These are phyloP conservation scores for Lichenostomus cassidix DNA, from an alignment of 2,113 vertebrate species.

Conservation along the genomic window DNA sequence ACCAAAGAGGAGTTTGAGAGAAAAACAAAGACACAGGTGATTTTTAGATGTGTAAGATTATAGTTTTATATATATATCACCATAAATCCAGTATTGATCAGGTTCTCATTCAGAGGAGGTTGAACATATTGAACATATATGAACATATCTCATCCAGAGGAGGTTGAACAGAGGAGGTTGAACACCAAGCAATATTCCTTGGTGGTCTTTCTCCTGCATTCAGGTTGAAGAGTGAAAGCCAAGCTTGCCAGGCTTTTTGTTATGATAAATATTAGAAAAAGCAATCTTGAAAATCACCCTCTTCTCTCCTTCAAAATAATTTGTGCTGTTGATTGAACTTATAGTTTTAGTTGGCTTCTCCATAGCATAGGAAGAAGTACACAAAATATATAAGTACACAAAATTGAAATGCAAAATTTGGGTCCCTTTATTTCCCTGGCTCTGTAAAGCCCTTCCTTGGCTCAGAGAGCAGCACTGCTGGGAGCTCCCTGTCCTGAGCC, in stretches of 20 bases:
- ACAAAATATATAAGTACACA: background rate
- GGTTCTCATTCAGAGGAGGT: background rate
- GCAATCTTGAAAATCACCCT: background rate
- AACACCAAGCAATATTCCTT: background rate
- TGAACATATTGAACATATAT: too few relatives aligned
- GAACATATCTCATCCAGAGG: background rate
- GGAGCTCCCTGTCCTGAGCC: background rate
- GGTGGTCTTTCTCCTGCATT: background rate
- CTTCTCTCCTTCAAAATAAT: background rate
- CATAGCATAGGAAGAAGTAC: rapidly evolving
- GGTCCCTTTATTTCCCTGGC: background rate
- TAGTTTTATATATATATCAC: background rate
- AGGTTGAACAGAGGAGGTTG: background rate
- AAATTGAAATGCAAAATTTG: background rate
- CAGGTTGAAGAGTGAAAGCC: background rate
- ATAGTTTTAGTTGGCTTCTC: background rate
- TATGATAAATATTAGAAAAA: background rate
- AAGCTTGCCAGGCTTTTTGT: background rate
- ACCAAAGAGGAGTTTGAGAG: background rate
- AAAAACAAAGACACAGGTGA: background rate
- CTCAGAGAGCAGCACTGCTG: background rate
- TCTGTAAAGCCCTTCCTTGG: background rate
- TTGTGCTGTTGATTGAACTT: background rate
- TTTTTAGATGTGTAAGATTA: background rate
- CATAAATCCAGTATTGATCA: background rate